Base-by-base conservation (phyloP, 2,797 vertebrate genomes). In the Mormyrops boulengeri region DNA sequence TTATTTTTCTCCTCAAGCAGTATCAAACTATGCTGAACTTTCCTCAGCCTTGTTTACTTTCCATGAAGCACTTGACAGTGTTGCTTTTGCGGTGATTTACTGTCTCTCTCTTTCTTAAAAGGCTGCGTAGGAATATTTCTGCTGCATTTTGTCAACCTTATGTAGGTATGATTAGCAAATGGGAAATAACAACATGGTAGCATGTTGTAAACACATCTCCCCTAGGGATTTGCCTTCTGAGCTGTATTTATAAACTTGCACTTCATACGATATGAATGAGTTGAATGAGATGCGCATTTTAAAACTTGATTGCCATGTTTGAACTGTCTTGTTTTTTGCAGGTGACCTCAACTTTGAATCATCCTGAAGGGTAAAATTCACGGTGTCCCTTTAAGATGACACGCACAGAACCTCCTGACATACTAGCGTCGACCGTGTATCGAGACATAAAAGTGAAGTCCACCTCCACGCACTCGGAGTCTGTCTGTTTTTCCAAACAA, bases 321-420 rank as follows among this genome's bases (percentile, higher is more conserved):
- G 53, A 55, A 92, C 17, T 93, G 91, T 93, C 89, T 92, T 85
- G 91, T 89, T 89, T 89, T 88, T 85, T 91, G 44, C 93, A 96
- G 96, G 93, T 90, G 92, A 90, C 92, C 92, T 92, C 92, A 92
- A 94, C 94, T 93, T 90, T 95, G 94, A 96, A 96, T 96, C 95
- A 89, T 90, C 95, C 94, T 97, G 96, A 97, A 95, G 94, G 93
- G 94, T 91, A 92, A 91, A 4, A 17, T 92, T 91, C 91, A 94
- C 93, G 93, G 93, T 93, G 95, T 94, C 88, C 88, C 94, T 96
- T 95, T 97, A 99, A 98, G 95, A 99, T 99, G 98, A 99, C 98
- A 96, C 97, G 98, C 94, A 99, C 98, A 17, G 97, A 99, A 95
- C 97, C 97, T 17, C 98, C 98, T 96, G 98, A 99, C 95, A 96